phyloP scores from a whole-genome alignment of 2,797 vertebrate species.

The Eulemur rubriventer region DNA sequence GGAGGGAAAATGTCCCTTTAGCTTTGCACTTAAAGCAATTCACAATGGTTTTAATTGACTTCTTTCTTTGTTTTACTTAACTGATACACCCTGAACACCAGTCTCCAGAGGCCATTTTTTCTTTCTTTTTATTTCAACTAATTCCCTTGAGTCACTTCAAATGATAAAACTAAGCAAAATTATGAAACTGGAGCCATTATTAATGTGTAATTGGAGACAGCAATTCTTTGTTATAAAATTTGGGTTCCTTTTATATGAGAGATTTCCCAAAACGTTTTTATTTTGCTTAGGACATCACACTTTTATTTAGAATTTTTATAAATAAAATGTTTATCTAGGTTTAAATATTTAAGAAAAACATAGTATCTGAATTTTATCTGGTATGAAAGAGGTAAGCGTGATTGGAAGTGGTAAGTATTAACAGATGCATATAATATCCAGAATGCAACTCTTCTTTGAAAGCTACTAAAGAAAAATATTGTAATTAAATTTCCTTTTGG shows the following conservation, averaged over 20 bases:
- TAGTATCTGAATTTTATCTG: background rate
- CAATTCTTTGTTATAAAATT: background rate
- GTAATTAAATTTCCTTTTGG: background rate
- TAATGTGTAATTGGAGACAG: background rate
- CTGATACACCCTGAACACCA: background rate
- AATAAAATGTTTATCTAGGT: background rate
- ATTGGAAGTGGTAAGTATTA: background rate
- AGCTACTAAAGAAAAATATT: background rate
- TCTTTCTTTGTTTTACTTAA: background rate
- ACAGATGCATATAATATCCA: background rate
- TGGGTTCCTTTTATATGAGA: background rate
- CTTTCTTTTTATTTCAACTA: background rate
- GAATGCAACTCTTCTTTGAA: background rate
- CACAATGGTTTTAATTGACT: background rate
- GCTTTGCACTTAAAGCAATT: background rate
- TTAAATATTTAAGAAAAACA: background rate
- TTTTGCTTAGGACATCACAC: background rate
- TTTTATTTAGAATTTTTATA: background rate
- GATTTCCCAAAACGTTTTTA: background rate
- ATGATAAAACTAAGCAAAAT: background rate
- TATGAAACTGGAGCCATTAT: background rate
- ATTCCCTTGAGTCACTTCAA: background rate
- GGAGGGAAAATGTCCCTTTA: background rate
- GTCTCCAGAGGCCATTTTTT: background rate
- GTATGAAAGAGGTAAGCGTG: background rate